phyloP scores from a whole-genome alignment of 2,888 invertebrate genomes.

The Panopea generosa region DNA sequence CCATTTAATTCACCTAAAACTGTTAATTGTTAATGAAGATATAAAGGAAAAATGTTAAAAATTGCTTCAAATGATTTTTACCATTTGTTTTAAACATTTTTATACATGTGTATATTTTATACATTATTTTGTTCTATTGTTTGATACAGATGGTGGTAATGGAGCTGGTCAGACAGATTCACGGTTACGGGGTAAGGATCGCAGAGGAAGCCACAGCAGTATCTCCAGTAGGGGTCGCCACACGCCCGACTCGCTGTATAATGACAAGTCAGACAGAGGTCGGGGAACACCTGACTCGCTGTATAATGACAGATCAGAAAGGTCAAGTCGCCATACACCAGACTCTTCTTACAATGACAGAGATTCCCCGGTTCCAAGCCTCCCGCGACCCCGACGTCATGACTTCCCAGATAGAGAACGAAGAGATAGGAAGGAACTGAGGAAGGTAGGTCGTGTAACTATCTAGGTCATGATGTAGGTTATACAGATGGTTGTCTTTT shows the following conservation, averaged over 20 bases:
- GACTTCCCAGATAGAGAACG: constrained; percentile 74
- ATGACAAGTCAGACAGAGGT: constrained; percentile 6
- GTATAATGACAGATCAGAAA: not conserved
- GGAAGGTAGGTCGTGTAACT: constrained; percentile 74
- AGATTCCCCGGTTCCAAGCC: constrained; percentile 60
- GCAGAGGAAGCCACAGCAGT: constrained; percentile 66
- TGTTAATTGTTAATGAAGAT: too few relatives aligned
- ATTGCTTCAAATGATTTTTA: too few relatives aligned
- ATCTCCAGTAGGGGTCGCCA: constrained; percentile 67
- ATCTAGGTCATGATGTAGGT: too few relatives aligned
- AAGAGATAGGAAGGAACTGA: constrained; percentile 60
- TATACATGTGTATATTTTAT: too few relatives aligned
- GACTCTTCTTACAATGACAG: constrained; percentile 64
- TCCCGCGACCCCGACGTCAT: constrained; percentile 73
- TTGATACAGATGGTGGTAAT: too few relatives aligned
- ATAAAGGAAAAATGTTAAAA: too few relatives aligned
- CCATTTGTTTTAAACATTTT: too few relatives aligned
- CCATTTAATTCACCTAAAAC: too few relatives aligned
- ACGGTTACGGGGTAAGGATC: constrained; percentile 17
- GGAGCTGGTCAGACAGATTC: constrained; percentile 15
- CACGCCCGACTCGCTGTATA: constrained; percentile 52
- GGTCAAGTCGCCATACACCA: constrained; percentile 59
- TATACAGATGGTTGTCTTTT: too few relatives aligned
- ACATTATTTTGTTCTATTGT: too few relatives aligned
- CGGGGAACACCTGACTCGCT: constrained; percentile 49